A percentile compares a stretch with the other conserved stretches of the same genome.
Evolutionary conservation across 2,113 vertebrate species (phyloP).

Genomic region (Perccottus glenii): DNA sequence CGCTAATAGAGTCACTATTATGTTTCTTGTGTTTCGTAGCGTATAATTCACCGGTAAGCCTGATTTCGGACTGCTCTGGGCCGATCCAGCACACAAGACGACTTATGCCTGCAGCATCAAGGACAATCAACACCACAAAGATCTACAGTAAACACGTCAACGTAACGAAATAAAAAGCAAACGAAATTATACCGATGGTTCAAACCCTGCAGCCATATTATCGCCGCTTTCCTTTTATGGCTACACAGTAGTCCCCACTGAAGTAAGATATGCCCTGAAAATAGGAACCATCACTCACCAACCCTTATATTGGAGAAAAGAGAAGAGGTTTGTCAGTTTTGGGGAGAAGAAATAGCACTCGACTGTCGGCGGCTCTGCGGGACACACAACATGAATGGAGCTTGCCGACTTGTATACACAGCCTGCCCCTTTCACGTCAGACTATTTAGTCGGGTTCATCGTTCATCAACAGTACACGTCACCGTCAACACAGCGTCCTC

Average conservation of each 20-base stretch:
- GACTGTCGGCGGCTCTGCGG: constrained; percentile 7
- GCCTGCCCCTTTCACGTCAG: constrained; percentile 63
- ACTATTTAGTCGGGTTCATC: neutral
- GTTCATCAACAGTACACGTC: neutral
- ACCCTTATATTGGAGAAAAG: constrained; percentile 7
- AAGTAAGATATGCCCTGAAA: fast-evolving
- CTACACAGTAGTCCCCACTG: neutral
- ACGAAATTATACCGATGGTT: neutral
- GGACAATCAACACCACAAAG: neutral
- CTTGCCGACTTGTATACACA: constrained; percentile 29
- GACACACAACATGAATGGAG: constrained; percentile 61
- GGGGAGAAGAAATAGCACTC: constrained; percentile 10
- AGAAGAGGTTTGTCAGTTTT: constrained; percentile 7
- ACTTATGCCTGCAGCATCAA: neutral
- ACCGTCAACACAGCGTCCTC: constrained; percentile 37
- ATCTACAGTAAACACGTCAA: neutral
- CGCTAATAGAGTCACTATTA: no score
- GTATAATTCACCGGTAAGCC: neutral
- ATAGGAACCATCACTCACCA: constrained; percentile 47
- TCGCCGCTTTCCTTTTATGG: neutral
- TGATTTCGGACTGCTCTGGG: neutral
- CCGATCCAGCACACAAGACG: neutral
- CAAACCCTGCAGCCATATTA: constrained; percentile 37
- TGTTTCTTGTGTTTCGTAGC: neutral
- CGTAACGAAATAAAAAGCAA: neutral